Evolutionary conservation across 2,113 vertebrate genomes (phyloP).

Genomic region (Recurvirostra avosetta): DNA sequence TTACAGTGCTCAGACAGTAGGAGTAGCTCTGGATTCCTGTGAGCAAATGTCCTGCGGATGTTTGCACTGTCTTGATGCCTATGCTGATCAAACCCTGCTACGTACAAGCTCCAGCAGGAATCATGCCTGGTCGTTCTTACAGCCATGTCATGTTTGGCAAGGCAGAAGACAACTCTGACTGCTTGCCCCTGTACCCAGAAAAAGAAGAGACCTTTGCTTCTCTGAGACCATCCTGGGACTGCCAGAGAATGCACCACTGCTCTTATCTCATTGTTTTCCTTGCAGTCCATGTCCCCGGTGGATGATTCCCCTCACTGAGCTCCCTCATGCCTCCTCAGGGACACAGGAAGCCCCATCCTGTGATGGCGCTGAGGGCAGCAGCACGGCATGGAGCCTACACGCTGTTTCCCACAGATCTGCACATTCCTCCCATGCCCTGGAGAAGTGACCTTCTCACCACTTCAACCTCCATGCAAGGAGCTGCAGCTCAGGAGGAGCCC

Average conservation of each 20-base stretch:
- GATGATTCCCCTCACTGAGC: background rate
- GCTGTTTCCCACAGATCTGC: background rate
- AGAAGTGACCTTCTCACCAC: background rate
- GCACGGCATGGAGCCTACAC: background rate
- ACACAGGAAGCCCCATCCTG: background rate
- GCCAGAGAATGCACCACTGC: background rate
- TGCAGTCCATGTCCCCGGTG: background rate
- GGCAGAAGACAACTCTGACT: background rate
- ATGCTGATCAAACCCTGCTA: background rate
- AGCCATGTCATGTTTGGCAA: background rate
- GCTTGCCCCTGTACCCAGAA: background rate
- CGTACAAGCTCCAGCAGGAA: background rate
- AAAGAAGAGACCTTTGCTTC: background rate
- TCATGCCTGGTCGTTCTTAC: background rate
- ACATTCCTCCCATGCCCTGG: background rate
- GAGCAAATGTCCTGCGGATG: background rate
- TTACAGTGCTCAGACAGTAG: slow-evolving; percentile 1
- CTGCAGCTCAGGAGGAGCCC: background rate
- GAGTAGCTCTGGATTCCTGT: background rate
- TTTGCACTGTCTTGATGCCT: background rate
- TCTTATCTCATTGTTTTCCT: background rate
- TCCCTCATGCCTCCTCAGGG: background rate
- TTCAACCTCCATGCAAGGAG: background rate
- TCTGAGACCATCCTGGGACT: background rate
- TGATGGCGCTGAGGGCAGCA: rapidly evolving